phyloP scores from a whole-genome alignment of 2,113 vertebrate species.

The Pterocles burchelli region DNA sequence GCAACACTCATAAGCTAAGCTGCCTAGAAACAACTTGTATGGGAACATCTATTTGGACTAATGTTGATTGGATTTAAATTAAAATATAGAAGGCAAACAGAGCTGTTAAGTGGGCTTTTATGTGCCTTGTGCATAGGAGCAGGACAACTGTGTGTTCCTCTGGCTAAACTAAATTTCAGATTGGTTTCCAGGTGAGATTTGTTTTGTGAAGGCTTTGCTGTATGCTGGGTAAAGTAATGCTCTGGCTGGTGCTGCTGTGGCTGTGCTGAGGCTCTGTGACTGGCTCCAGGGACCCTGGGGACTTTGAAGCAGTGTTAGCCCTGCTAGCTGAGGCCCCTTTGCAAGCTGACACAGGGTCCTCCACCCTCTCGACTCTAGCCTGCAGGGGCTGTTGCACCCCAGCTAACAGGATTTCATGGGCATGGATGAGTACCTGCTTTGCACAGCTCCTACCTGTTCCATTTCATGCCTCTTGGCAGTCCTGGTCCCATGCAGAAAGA shows the following conservation, averaged over 20 bases:
- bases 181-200: not conserved
- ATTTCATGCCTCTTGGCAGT: not conserved
- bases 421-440: rapidly evolving
- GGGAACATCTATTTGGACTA: not conserved
- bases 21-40: not conserved
- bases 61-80: not conserved
- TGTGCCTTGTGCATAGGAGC: not conserved
- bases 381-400: not conserved
- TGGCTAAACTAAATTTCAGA: not conserved
- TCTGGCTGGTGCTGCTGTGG: not conserved
- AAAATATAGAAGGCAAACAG: not conserved
- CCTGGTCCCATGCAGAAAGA: not conserved
- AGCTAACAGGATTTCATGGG: not conserved
- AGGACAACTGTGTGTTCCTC: not conserved
- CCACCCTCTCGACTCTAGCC: not conserved
- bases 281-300: not conserved
- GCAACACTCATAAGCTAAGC: not conserved
- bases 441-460: not conserved
- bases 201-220: not conserved
- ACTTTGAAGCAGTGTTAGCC: not conserved
- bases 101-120: not conserved
- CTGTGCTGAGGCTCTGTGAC: not conserved
- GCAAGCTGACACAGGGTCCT: not conserved
- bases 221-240: not conserved
- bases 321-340: not conserved